Conservation (phyloP, 2,797 vertebrate genomes). For the Muraenolepis orangiensis region DNA sequence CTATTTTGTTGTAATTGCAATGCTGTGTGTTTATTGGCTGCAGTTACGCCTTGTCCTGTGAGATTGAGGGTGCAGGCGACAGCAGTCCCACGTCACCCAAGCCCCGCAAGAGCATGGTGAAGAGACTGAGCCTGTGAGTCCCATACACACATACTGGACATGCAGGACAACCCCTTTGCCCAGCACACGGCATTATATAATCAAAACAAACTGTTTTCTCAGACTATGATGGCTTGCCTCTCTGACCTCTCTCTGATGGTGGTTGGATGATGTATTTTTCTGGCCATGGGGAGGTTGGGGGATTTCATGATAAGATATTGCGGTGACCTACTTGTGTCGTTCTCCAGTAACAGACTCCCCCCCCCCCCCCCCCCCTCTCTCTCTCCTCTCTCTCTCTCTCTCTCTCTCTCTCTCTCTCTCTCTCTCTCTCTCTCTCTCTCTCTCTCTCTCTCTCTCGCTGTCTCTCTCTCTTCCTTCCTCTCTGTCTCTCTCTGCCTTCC, state of each 20-base stretch:
- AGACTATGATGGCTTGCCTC: not conserved
- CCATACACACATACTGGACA: not conserved
- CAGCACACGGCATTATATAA: not conserved
- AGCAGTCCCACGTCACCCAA: slow-evolving; percentile 83
- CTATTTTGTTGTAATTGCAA: not conserved
- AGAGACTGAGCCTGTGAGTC: slow-evolving; percentile 94
- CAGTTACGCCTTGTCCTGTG: slow-evolving; percentile 86
- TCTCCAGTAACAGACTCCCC: slow-evolving; percentile 30
- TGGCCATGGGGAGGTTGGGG: not conserved
- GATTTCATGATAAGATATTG: not conserved
- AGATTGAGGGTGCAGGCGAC: slow-evolving; percentile 83
- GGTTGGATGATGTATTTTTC: not conserved
- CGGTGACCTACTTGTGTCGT: slow-evolving; percentile 29
- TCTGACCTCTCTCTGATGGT: not conserved
- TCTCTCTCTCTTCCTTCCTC: too few relatives aligned
- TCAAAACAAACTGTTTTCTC: not conserved
- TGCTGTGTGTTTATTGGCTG: slow-evolving; percentile 30
- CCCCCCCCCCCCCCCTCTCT: too few relatives aligned
- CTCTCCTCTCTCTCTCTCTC: too few relatives aligned
- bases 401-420: too few relatives aligned
- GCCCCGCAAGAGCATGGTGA: slow-evolving; percentile 92
- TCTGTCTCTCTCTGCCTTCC: not conserved
- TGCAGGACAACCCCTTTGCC: not conserved
- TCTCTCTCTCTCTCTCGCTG: too few relatives aligned
- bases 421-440: too few relatives aligned